Base-by-base conservation (phyloP, 2,888 invertebrate genomes). In the Druceiella hillmani region DNA sequence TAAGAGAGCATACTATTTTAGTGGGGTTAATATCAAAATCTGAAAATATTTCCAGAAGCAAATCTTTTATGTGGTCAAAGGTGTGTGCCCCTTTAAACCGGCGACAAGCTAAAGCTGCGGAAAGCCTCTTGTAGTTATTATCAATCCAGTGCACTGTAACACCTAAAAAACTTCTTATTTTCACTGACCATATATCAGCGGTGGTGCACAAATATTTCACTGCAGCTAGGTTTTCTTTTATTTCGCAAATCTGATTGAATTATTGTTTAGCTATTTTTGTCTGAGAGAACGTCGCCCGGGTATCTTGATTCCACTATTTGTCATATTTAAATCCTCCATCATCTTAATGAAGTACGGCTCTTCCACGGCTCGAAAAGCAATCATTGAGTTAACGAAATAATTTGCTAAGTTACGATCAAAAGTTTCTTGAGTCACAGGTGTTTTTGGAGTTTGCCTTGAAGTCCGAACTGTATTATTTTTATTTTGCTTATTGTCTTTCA, bases 71-170 rank as follows among this genome's bases (percentile, higher is more conserved):
- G 25, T 27, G 25, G 17, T 44, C 39, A 33, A 26, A 41, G 33
- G 34, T 44, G 26, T 44, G 40, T 34, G 35, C 34, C 26, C 39
- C 37, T 41, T 38, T 40, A 27, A 46, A 44, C 1, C 36, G 34
- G 34, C 31, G 28, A 39, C 43, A 43, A 13, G 45, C 43, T 29
- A 46, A 38, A 26, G 44, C 33, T 17, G 24, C 36, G 17, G 38
- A 44, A 4, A 9, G 3, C 20, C 33, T 17, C 15, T 40, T 39
- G 20, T 33, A 39, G 27, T 35, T 39, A 24, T 39, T n/a, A 40
- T 40, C 29, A 24, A 46, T 39, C 45, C 45, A 46, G 33, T 46
- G 45, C 3, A 33, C 44, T 16, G 44, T 44, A n/a, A 46, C 41
- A 37, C 44, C 44, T 34, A 45, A 12, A 33, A 43, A 43, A 22